Evolutionary conservation across 2,113 vertebrate genomes (phyloP).

Genomic region (Eretmochelys imbricata): DNA sequence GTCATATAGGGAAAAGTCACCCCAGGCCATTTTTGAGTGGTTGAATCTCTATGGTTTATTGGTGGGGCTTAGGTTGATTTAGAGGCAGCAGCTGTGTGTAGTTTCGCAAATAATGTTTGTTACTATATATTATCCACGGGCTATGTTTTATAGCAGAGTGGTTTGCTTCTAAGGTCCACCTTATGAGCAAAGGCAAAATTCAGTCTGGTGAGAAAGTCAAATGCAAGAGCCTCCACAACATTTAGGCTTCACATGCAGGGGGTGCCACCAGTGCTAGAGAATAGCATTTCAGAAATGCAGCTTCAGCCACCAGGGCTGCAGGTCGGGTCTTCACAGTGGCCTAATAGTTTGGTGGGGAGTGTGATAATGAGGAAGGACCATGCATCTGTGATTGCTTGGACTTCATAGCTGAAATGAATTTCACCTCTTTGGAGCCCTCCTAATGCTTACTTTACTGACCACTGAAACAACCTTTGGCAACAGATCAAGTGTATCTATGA

Average conservation of each 20-base stretch:
- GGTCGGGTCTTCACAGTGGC: neutral
- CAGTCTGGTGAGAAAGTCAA: rapidly evolving
- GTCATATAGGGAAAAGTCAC: neutral
- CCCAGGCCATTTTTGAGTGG: neutral
- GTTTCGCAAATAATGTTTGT: neutral
- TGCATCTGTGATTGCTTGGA: no score
- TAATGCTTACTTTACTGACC: neutral
- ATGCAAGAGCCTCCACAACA: neutral
- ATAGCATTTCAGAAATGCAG: neutral
- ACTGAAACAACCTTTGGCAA: neutral
- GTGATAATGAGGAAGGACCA: neutral
- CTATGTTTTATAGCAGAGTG: neutral
- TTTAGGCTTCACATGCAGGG: neutral
- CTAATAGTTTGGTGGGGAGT: neutral
- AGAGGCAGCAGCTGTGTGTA: neutral
- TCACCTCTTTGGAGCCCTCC: neutral
- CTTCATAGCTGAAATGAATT: neutral
- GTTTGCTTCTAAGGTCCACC: neutral
- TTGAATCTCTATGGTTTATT: neutral
- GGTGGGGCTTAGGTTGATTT: neutral
- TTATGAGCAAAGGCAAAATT: neutral
- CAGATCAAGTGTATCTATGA: rapidly evolving
- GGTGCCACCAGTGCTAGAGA: neutral
- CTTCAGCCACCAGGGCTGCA: neutral
- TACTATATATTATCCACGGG: neutral